Conservation (phyloP, 1,140 invertebrate species). For the Tachypleus tridentatus region DNA sequence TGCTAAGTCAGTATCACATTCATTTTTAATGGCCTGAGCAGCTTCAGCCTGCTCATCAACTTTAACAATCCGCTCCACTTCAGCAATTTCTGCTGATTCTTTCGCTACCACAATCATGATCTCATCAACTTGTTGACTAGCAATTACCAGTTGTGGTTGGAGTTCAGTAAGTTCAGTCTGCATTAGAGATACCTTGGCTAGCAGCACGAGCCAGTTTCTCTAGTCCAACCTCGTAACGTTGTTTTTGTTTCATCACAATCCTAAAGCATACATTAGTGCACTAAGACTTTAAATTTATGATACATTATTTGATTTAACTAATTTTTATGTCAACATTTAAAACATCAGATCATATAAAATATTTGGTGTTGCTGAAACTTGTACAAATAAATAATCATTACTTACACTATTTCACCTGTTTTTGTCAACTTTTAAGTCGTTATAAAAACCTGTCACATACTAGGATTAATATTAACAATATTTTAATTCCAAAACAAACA, state of each 20-base stretch:
- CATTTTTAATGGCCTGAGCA: constrained; percentile 93
- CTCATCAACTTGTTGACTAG: constrained; percentile 82
- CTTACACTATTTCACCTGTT: too few species aligned
- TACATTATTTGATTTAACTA: too few species aligned
- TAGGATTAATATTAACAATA: too few species aligned
- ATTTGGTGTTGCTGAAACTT: too few species aligned
- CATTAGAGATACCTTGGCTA: constrained; percentile 65
- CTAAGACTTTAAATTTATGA: too few species aligned
- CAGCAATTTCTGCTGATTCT: constrained; percentile 91
- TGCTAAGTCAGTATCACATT: constrained; percentile 91
- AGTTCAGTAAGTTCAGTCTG: constrained; percentile 63
- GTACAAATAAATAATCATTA: too few species aligned
- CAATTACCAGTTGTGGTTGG: constrained; percentile 81
- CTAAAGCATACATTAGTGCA: constrained; percentile 9
- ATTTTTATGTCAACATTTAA: too few species aligned
- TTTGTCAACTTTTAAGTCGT: too few species aligned
- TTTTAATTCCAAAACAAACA: too few species aligned
- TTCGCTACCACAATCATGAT: constrained; percentile 94
- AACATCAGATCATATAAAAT: too few species aligned
- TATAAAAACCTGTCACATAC: too few species aligned
- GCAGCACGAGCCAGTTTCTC: constrained; percentile 90
- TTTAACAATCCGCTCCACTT: constrained; percentile 78
- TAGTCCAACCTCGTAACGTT: constrained; percentile 49
- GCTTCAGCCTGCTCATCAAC: constrained; percentile 92
- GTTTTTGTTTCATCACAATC: constrained; percentile 24